Conservation (phyloP, 2,797 vertebrate species). For the Danio albolineatus region DNA sequence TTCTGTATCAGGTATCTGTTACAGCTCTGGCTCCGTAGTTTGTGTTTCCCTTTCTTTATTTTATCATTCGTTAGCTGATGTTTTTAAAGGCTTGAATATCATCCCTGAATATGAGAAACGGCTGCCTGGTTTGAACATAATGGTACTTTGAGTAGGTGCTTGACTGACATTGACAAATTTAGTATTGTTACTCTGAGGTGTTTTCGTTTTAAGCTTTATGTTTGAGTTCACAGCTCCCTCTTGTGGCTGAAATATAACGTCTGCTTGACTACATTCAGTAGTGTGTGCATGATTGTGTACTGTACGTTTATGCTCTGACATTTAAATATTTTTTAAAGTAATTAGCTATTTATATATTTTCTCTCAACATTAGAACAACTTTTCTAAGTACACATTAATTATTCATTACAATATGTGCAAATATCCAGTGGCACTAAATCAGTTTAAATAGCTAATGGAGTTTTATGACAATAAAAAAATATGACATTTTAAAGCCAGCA, state of each 20-base stretch:
- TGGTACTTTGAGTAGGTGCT: not conserved
- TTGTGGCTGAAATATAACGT: slow-evolving; percentile 45
- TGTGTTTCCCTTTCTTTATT: slow-evolving; percentile 1
- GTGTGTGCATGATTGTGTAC: not conserved
- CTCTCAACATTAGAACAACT: not conserved
- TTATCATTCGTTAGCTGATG: slow-evolving; percentile 11
- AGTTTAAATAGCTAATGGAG: not conserved
- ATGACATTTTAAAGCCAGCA: not conserved
- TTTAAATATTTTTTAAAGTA: not conserved
- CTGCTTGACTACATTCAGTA: not conserved
- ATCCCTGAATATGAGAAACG: not conserved
- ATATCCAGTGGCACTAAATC: not conserved
- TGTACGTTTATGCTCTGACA: not conserved
- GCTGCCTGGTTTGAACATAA: not conserved
- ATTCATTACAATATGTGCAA: not conserved
- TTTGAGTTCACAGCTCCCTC: slow-evolving; percentile 48
- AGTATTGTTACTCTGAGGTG: not conserved
- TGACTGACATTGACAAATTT: slow-evolving; percentile 33
- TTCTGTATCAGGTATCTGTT: slow-evolving; percentile 35
- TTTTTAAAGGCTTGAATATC: slow-evolving; percentile 6
- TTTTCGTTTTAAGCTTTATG: not conserved
- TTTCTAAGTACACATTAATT: not conserved
- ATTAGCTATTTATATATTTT: not conserved
- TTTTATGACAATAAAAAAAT: not conserved
- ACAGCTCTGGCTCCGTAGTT: not conserved